Evolutionary conservation across 2,888 invertebrate genomes (phyloP), one percentile per base, ranked within the genome.

Genomic region (Torymus texanus): DNA sequence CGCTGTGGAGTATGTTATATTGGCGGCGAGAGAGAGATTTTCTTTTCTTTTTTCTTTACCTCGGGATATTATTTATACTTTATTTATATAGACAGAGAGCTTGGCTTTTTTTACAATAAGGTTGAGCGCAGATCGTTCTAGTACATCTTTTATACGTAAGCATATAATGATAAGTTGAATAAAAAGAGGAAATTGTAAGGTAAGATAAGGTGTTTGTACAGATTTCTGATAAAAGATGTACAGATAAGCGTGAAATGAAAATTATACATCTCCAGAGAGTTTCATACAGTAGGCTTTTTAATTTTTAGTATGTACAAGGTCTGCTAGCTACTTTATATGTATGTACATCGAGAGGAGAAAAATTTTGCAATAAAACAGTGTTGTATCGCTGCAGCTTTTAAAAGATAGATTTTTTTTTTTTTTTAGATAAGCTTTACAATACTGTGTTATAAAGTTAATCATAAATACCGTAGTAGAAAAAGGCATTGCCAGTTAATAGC

Each of bases 221-320:
- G 56, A 56, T n/a, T 14, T 41, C 18, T 13, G 53, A 72, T 62
- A 75, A 61, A 67, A 58, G 24, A 59, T 67, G 61, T 67, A 29
- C 24, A 12, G 5, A 41, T 41, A 41, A 58, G n/a, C 50, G 11
- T 21, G 18, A 59, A 41, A 16, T 12, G n/a, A 41, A 72, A 61
- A n/a, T 51, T 51, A 12, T 59, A 56, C 55, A 41, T 56, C 10
- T 55, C 18, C 24, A 21, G 41, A 63, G 24, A 41, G 10, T 41
- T 56, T 56, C 56, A 62, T 14, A n/a, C 11, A 53, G 24, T 29
- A 41, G 41, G 41, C 41, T 41, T 41, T 41, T 41, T 56, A 2
- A 50, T 61, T 56, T 67, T 55, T 50, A 62, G 56, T 78, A 68
- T 73, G 16, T 78, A 68, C 74, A 68, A 14, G 61, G 16, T 58